These are phyloP conservation scores for Papilio dardanus DNA, from an alignment of 1,140 invertebrate genomes.

Conservation along the genomic window DNA sequence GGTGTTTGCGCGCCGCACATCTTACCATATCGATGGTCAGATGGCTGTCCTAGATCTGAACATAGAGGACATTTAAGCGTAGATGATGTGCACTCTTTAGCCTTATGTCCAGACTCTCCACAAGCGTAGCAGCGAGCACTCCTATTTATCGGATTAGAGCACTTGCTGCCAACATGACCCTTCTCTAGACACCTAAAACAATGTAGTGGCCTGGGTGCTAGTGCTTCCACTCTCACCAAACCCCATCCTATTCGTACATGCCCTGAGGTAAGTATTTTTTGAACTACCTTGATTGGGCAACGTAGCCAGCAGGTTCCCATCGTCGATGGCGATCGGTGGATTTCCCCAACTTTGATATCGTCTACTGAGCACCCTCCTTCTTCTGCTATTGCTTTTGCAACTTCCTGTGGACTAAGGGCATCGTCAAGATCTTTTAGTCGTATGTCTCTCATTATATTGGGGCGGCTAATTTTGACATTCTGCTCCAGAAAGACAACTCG, in stretches of 20 bases:
- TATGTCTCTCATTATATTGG: slow-evolving; percentile 41
- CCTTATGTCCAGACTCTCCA: slow-evolving; percentile 37
- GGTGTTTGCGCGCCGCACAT: background rate
- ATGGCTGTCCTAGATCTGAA: background rate
- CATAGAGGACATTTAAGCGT: background rate
- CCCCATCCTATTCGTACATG: slow-evolving; percentile 40
- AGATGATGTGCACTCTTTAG: background rate
- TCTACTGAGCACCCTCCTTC: slow-evolving; percentile 36
- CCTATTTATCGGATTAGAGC: slow-evolving; percentile 29
- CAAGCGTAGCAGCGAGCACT: slow-evolving; percentile 36
- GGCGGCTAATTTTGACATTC: slow-evolving; percentile 34
- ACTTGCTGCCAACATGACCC: slow-evolving; percentile 38
- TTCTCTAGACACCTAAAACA: slow-evolving; percentile 44
- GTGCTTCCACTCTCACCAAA: slow-evolving; percentile 34
- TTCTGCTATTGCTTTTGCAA: slow-evolving; percentile 40
- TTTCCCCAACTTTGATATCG: slow-evolving; percentile 40
- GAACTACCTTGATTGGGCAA: slow-evolving; percentile 33
- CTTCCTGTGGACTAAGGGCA: slow-evolving; percentile 39
- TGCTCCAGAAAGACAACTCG: slow-evolving; percentile 18
- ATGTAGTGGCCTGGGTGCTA: slow-evolving; percentile 41
- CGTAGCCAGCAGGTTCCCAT: slow-evolving; percentile 38
- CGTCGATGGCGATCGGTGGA: background rate
- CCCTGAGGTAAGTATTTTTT: background rate
- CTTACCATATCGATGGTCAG: slow-evolving; percentile 1
- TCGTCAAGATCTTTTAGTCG: slow-evolving; percentile 44